Conservation (phyloP, 2,888 invertebrate species). For the Chrysolina americana region DNA sequence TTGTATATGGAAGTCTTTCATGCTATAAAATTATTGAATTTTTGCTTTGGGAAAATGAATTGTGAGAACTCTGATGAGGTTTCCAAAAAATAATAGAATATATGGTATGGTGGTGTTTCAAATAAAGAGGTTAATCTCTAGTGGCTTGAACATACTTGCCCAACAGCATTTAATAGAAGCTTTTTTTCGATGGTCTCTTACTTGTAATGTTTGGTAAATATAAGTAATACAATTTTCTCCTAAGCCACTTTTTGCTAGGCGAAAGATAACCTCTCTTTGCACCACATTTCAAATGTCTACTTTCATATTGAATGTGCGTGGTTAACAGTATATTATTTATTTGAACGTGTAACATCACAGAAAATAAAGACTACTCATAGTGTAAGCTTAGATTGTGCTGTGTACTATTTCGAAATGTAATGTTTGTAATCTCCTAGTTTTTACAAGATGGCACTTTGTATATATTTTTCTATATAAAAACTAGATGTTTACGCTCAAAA, state of each 20-base stretch:
- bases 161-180: neutral
- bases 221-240: neutral
- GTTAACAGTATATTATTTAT: conserved; percentile 13
- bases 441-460: conserved; percentile 27
- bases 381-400: conserved; percentile 24
- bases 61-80: too few species aligned
- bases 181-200: neutral
- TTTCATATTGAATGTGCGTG: too few species aligned
- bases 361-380: conserved; percentile 1
- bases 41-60: neutral
- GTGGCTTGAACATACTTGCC: neutral
- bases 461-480: conserved; percentile 30
- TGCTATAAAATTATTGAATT: neutral
- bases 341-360: conserved; percentile 6
- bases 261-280: too few species aligned
- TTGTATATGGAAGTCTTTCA: too few species aligned
- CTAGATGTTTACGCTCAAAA: conserved; percentile 26
- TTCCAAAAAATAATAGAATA: too few species aligned
- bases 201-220: neutral
- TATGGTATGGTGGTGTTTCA: too few species aligned
- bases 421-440: conserved; percentile 2
- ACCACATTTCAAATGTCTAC: too few species aligned
- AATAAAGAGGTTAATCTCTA: too few species aligned
- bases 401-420: conserved; percentile 10
- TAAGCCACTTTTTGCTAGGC: neutral